Evolutionary conservation across 1,140 invertebrate genomes (phyloP), one percentile per base, ranked within the genome.

Genomic region (Anoplolepis gracilipes): DNA sequence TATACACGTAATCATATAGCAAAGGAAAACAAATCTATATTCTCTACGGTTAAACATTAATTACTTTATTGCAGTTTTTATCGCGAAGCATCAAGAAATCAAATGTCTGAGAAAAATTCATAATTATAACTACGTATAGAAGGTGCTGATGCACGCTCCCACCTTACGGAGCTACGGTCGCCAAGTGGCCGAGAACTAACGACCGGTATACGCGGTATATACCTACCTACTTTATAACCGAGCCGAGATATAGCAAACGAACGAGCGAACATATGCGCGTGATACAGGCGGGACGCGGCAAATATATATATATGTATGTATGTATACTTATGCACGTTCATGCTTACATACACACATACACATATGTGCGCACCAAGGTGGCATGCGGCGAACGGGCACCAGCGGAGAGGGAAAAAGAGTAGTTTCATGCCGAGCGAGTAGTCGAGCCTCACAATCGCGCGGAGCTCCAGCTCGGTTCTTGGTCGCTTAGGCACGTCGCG

Each of bases 401-500:
- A 33, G 28, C 53, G 72, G 81, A 42, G 59, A 70, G 86, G 82
- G 67, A 88, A 81, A n/a, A 73, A 76, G 65, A 88, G 79, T 67
- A 82, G 86, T 88, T 73, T 87, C 86, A 57, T 75, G 73, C 59
- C 67, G 61, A 73, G 70, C 28, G 86, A 85, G 81, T 67, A 87
- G 86, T 88, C 87, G 87, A 33, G 78, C 73, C 76, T 69, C 81
- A 84, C 73, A 73, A 85, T 87, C 86, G 86, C 65, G 86, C 81
- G 25, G 86, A 79, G 86, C 86, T 85, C 57, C 65, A 59, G 65
- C 87, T 87, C 86, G 73, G 64, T 25, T 62, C 78, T 81, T 25
- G 30, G 46, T 19, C 61, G 77, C 59, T 78, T 49, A 67, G 73
- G 62, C 46, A 59, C 72, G 70, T 59, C 75, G 84, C 46, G 59